phyloP scores from a whole-genome alignment of 2,113 vertebrate species.

The Cyprinodon brontotheroides region DNA sequence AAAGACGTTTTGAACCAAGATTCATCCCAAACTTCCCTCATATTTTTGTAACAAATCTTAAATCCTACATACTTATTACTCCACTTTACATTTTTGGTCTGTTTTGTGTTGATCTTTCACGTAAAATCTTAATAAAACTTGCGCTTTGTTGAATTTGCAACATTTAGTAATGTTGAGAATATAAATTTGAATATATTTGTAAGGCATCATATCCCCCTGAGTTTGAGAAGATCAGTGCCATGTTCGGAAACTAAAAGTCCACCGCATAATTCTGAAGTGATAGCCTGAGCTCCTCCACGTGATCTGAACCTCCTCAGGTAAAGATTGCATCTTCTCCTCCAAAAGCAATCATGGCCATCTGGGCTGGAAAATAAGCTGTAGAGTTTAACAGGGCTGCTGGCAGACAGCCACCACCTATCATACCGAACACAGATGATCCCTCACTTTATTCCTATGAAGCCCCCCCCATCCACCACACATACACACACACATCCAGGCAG shows the following conservation, averaged over 20 bases:
- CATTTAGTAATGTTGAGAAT: accelerated
- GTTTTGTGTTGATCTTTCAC: no score
- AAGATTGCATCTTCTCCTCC: slow-evolving; percentile 39
- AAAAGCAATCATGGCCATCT: slow-evolving; percentile 60
- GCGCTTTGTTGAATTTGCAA: neutral
- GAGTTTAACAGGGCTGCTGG: slow-evolving; percentile 54
- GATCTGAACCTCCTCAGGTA: slow-evolving; percentile 53
- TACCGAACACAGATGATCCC: slow-evolving; percentile 40
- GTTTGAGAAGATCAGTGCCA: no score
- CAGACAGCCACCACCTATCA: slow-evolving; percentile 40
- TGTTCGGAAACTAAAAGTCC: neutral
- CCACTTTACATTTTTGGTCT: no score
- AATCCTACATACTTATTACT: no score
- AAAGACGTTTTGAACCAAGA: no score
- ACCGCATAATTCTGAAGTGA: neutral
- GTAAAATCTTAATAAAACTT: no score
- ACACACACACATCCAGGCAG: neutral
- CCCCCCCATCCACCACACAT: neutral
- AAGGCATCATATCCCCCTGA: no score
- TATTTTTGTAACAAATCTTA: no score
- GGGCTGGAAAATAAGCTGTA: slow-evolving; percentile 57
- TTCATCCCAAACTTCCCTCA: no score
- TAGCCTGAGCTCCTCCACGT: slow-evolving; percentile 24
- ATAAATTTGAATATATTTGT: no score
- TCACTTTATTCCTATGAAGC: slow-evolving; percentile 38